Base-by-base conservation (phyloP, 2,113 vertebrate genomes). In the Rhinolophus ferrumequinum region DNA sequence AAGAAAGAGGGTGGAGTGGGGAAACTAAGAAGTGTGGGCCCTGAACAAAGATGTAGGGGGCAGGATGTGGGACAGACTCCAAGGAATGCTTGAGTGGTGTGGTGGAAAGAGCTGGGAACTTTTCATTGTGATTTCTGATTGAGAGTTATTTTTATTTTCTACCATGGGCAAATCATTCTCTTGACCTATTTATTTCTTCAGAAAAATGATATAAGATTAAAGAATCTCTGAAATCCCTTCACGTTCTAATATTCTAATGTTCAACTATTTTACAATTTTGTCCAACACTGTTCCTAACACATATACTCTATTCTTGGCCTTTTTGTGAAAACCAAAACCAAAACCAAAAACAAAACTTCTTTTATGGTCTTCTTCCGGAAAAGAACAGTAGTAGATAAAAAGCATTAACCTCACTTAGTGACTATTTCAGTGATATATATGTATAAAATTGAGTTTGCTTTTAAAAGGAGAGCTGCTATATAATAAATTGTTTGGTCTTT, bases 211-310 rank as follows among this genome's bases (percentile, higher is more conserved):
- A 8, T 30, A 72, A 30, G 14, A 85, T 19, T 82, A 62, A 33
- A 94, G 41, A 70, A 73, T 70, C 44, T 82, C 80, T 90, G 26
- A 84, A 93, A 84, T 47, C 16, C 5, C 50, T 94, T 87, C 30
- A 80, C 38, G 24, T 62, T 95, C 58, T 60, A 88, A 92, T 88
- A 92, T 83, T 47, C 22, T 64, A 69, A 38, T 13, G 1, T 58
- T 64, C 62, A 62, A 33, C 16, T 67, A 56, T 77, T 41, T 87
- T n/a, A 70, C 24, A 58, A 41, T 69, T 90, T 66, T 85, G 33
- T 35, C 67, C 10, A 95, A 86, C 56, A 30, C 58, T 58, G 13
- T 7, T 38, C 18, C 2, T 44, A 26, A 94, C 24, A 70, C 0
- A 11, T 28, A 35, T 30, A 47, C 5, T 54, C 35, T 83, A 64